Percentiles rank a stretch among this genome's conserved stretches.
These are phyloP conservation scores for Drosophila subobscura DNA, from an alignment of 1,140 invertebrate species.

Conservation along the genomic window DNA sequence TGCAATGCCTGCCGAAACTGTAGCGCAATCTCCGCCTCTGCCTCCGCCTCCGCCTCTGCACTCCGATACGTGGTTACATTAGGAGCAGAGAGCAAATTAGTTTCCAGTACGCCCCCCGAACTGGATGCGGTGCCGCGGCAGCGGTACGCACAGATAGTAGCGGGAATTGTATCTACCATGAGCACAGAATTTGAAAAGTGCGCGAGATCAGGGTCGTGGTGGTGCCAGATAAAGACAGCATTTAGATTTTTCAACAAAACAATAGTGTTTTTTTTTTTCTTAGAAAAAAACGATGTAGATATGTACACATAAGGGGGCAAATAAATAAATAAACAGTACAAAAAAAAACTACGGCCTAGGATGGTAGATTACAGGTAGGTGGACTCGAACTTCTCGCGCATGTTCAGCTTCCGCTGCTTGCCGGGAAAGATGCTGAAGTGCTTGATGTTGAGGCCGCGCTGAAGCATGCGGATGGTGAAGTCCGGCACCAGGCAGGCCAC, in stretches of 20 bases:
- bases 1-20: slow-evolving; percentile 1
- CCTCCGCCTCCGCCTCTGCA: not conserved
- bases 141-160: not conserved
- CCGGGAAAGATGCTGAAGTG: slow-evolving; percentile 72
- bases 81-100: not conserved
- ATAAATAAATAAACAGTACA: slow-evolving; percentile 70
- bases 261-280: slow-evolving; percentile 26
- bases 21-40: not conserved
- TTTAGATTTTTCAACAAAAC: slow-evolving; percentile 39
- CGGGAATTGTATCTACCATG: no score
- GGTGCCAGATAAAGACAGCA: not conserved
- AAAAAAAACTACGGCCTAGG: slow-evolving; percentile 39
- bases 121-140: no score
- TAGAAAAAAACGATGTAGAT: slow-evolving; percentile 48
- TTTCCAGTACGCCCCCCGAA: slow-evolving; percentile 16
- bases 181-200: no score
- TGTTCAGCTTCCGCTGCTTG: slow-evolving; percentile 58
- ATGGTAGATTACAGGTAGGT: slow-evolving; percentile 56
- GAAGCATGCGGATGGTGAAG: slow-evolving; percentile 80
- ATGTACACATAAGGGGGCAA: slow-evolving; percentile 39
- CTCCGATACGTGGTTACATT: no score
- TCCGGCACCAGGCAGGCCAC: slow-evolving; percentile 87
- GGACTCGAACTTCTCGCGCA: slow-evolving; percentile 66
- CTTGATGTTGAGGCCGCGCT: slow-evolving; percentile 63
- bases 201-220: no score